Evolutionary conservation across 2,797 vertebrate species (phyloP).

Genomic region (Schizothorax lantsangensis): DNA sequence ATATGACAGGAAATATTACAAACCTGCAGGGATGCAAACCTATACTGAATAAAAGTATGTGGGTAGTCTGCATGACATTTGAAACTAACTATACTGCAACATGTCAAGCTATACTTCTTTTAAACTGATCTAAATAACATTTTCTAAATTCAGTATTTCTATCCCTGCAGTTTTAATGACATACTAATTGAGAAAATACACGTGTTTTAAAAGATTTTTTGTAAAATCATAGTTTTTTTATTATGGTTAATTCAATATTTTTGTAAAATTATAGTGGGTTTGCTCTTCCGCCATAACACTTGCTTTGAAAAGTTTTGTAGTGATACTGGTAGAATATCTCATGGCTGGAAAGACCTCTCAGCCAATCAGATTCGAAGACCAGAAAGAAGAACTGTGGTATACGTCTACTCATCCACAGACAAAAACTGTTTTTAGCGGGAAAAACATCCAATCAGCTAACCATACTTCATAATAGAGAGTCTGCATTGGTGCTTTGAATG

Average conservation of each 20-base stretch:
- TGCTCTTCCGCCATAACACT: background rate
- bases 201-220: background rate
- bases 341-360: background rate
- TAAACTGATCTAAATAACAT: background rate
- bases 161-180: background rate
- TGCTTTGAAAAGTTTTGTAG: background rate
- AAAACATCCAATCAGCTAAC: background rate
- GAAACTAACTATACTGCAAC: background rate
- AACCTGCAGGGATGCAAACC: background rate
- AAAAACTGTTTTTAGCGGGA: background rate
- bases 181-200: background rate
- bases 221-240: background rate
- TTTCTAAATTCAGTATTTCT: background rate
- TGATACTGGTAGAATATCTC: background rate
- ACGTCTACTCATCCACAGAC: background rate
- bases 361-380: background rate
- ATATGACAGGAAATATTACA: background rate
- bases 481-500: constrained; percentile 16
- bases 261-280: background rate
- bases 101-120: background rate
- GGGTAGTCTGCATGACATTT: background rate
- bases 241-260: background rate
- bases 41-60: background rate
- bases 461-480: background rate
- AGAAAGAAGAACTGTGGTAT: background rate